Evolutionary conservation across 2,888 invertebrate species (phyloP).

Genomic region (Trichopoda pennipes): DNA sequence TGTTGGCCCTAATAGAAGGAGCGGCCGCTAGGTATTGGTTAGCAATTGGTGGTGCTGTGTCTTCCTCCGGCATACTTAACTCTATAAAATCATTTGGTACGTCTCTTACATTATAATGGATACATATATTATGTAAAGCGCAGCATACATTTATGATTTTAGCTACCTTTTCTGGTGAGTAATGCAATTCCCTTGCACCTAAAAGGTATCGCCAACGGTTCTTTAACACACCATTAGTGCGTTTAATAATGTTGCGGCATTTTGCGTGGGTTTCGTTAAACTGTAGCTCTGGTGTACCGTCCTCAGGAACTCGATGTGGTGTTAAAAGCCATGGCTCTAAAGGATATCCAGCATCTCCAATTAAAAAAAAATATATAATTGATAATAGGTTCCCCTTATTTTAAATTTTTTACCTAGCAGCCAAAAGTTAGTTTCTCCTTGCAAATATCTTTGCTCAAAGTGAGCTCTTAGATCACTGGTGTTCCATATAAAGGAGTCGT

Average conservation of each 20-base stretch:
- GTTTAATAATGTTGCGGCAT: no score
- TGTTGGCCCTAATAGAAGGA: no score
- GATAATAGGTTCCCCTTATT: not conserved
- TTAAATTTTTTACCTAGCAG: slow-evolving; percentile 32
- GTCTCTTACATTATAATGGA: slow-evolving; percentile 29
- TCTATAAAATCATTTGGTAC: no score
- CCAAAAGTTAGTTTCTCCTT: slow-evolving; percentile 36
- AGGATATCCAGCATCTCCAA: slow-evolving; percentile 30
- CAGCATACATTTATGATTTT: slow-evolving; percentile 43
- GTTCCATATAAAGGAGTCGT: slow-evolving; percentile 58
- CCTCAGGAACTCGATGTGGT: slow-evolving; percentile 44
- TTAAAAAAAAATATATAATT: not conserved
- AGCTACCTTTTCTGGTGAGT: no score
- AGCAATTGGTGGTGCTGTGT: no score
- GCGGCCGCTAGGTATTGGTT: no score
- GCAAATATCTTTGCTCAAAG: slow-evolving; percentile 29
- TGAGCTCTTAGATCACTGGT: slow-evolving; percentile 44
- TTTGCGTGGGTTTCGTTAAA: slow-evolving; percentile 47
- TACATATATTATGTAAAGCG: slow-evolving; percentile 49
- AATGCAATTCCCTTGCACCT: no score
- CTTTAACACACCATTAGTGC: no score
- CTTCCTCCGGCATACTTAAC: no score
- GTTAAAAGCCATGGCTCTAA: not conserved
- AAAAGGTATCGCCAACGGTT: no score
- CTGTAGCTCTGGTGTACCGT: slow-evolving; percentile 32